phyloP scores from a whole-genome alignment of 1,140 invertebrate genomes.

The Drosophila bocki region DNA sequence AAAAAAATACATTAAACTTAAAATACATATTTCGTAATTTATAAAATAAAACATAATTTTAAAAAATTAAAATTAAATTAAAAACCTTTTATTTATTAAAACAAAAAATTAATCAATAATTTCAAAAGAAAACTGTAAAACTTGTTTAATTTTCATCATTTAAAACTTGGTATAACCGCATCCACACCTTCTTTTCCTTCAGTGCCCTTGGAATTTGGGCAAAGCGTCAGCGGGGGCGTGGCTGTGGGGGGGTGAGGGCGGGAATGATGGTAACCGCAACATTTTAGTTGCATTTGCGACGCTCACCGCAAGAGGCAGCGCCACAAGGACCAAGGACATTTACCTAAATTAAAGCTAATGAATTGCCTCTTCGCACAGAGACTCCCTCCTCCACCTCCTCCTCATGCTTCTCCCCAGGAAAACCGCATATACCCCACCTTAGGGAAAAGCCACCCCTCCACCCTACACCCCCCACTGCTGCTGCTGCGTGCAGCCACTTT shows the following conservation, averaged over 20 bases:
- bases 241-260: slow-evolving; percentile 41
- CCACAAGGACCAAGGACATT: slow-evolving; percentile 82
- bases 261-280: slow-evolving; percentile 76
- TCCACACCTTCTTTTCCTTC: background rate
- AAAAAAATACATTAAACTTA: background rate
- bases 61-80: background rate
- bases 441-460: background rate
- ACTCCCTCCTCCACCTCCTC: background rate
- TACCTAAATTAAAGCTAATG: slow-evolving; percentile 84
- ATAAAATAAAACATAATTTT: background rate
- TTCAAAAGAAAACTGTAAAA: no score
- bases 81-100: background rate
- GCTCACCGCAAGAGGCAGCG: slow-evolving; percentile 77
- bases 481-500: slow-evolving; percentile 68
- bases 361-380: slow-evolving; percentile 75
- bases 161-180: no score
- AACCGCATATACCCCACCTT: background rate
- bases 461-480: background rate
- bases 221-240: slow-evolving; percentile 9
- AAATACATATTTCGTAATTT: background rate
- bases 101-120: background rate
- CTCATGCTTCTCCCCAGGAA: background rate
- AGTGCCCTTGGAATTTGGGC: slow-evolving; percentile 5
- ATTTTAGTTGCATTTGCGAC: slow-evolving; percentile 83
- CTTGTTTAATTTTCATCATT: background rate